These are phyloP conservation scores for Gorsachius goisagi DNA, from an alignment of 2,113 vertebrate species.

Conservation along the genomic window DNA sequence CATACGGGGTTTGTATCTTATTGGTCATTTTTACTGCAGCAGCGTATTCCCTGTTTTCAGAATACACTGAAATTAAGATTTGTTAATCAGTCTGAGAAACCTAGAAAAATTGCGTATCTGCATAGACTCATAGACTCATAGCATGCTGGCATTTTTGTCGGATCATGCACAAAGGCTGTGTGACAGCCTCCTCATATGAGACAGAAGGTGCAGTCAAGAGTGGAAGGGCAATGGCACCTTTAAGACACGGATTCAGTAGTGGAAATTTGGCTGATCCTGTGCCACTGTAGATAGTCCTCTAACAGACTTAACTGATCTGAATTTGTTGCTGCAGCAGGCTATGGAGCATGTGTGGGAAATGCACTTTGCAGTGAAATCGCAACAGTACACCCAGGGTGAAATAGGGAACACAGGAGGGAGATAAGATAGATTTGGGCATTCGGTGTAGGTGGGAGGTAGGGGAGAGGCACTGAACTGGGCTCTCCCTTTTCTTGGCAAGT, in stretches of 20 bases:
- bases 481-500: background rate
- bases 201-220: background rate
- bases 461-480: background rate
- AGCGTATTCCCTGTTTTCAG: background rate
- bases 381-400: background rate
- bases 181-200: rapidly evolving
- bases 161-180: background rate
- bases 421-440: background rate
- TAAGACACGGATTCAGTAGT: background rate
- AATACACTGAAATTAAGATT: background rate
- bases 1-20: background rate
- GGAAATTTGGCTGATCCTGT: background rate
- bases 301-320: background rate
- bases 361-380: background rate
- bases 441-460: no score
- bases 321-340: background rate
- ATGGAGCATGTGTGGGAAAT: background rate
- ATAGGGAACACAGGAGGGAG: background rate
- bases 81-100: background rate
- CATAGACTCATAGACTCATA: no score
- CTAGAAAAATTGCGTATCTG: background rate
- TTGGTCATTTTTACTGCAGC: background rate
- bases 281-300: background rate
- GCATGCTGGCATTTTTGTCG: background rate
- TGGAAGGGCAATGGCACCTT: background rate